phyloP scores from a whole-genome alignment of 2,888 invertebrate genomes.

The Rutpela maculata region DNA sequence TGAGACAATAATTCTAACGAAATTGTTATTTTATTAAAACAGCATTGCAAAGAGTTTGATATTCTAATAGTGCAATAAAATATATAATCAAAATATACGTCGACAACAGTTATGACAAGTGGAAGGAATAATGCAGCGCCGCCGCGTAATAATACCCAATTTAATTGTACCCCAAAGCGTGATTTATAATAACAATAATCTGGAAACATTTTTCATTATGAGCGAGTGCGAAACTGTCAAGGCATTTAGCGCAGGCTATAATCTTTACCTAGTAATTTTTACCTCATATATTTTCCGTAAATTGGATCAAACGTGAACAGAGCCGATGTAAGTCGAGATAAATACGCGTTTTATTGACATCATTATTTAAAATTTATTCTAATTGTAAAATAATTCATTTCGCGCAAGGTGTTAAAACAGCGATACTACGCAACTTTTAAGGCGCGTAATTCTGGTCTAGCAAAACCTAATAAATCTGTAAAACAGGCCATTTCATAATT shows the following conservation, averaged over 20 bases:
- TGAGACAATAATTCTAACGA: too few relatives aligned
- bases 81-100: slow-evolving; percentile 22
- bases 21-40: not conserved
- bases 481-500: slow-evolving; percentile 17
- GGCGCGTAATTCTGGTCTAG: not conserved
- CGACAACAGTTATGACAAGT: slow-evolving; percentile 29
- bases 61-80: slow-evolving; percentile 23
- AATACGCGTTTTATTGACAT: slow-evolving; percentile 10
- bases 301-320: slow-evolving; percentile 26
- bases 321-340: slow-evolving; percentile 10
- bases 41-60: not conserved
- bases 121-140: slow-evolving; percentile 13
- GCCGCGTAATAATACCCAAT: slow-evolving; percentile 24
- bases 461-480: slow-evolving; percentile 21
- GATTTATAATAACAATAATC: slow-evolving; percentile 41
- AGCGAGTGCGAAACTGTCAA: slow-evolving; percentile 36
- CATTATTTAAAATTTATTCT: slow-evolving; percentile 30
- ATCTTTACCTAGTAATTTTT: slow-evolving; percentile 31
- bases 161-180: slow-evolving; percentile 21
- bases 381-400: slow-evolving; percentile 15
- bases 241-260: slow-evolving; percentile 22
- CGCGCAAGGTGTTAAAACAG: slow-evolving; percentile 6
- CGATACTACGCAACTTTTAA: not conserved
- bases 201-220: slow-evolving; percentile 37
- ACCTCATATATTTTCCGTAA: slow-evolving; percentile 28